Percentiles rank a stretch among this genome's conserved stretches.
Evolutionary conservation across 2,113 vertebrate species (phyloP).

Genomic region (Pelvicachromis taeniatus): DNA sequence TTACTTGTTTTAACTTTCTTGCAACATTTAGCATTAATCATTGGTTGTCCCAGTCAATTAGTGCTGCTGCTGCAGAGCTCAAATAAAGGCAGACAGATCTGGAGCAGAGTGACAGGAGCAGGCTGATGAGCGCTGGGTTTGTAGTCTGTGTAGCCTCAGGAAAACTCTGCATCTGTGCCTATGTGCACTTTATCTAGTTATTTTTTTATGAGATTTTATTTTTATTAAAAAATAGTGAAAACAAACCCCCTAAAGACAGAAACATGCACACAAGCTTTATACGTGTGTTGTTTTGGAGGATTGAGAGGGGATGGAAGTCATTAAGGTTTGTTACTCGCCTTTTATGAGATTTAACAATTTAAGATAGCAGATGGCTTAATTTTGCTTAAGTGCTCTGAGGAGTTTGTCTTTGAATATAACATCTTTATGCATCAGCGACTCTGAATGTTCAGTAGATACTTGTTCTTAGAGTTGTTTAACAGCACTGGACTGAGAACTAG

Average conservation of each 20-base stretch:
- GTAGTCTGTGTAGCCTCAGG: slow-evolving; percentile 19
- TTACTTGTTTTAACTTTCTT: background rate
- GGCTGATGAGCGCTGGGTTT: slow-evolving; percentile 19
- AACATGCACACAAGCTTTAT: background rate
- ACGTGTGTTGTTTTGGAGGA: background rate
- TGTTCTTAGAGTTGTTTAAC: background rate
- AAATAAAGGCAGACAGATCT: slow-evolving; percentile 44
- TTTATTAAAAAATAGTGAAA: background rate
- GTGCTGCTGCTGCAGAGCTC: slow-evolving; percentile 4
- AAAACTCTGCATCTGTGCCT: background rate
- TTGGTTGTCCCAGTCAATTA: slow-evolving; percentile 44
- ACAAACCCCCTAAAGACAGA: background rate
- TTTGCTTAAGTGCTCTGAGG: background rate
- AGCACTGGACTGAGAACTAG: background rate
- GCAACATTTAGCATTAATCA: slow-evolving; percentile 34
- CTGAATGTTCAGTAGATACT: background rate
- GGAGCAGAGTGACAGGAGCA: slow-evolving; percentile 37
- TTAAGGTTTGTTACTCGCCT: background rate
- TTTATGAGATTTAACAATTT: background rate
- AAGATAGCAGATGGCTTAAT: slow-evolving; percentile 21
- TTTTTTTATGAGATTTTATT: background rate
- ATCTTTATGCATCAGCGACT: background rate
- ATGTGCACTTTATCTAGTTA: slow-evolving; percentile 22
- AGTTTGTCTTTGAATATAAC: background rate
- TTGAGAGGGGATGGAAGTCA: background rate